Percentiles rank a stretch among this genome's conserved stretches.
These are phyloP conservation scores for Ashinkailepas kermadecensis DNA, from an alignment of 2,888 invertebrate species.

Conservation along the genomic window DNA sequence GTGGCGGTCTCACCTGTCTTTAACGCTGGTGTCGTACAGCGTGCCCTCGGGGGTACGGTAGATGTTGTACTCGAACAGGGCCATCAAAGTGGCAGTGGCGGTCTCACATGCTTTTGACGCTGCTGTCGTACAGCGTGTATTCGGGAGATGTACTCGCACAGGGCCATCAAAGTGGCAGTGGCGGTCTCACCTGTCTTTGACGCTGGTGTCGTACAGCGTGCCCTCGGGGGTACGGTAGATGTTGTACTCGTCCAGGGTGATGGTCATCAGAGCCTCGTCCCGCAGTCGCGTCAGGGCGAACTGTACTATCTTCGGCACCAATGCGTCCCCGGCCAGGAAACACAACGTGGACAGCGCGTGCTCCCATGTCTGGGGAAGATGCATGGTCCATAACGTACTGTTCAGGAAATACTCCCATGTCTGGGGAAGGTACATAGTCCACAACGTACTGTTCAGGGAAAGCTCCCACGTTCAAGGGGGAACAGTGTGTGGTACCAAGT, in stretches of 20 bases:
- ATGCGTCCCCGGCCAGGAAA: constrained; percentile 27
- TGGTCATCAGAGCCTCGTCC: constrained; percentile 57
- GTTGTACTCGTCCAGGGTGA: constrained; percentile 71
- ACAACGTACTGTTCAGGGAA: too few species aligned
- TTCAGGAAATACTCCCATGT: too few species aligned
- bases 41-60: constrained; percentile 80
- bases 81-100: constrained; percentile 44
- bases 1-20: constrained; percentile 50
- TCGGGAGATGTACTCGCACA: too few species aligned
- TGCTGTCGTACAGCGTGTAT: too few species aligned
- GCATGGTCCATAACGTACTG: too few species aligned
- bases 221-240: constrained; percentile 78
- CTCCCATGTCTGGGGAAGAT: background rate
- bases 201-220: constrained; percentile 81
- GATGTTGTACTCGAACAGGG: constrained; percentile 70
- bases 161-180: too few species aligned
- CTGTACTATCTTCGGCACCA: constrained; percentile 28
- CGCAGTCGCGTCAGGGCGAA: constrained; percentile 44
- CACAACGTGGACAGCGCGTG: constrained; percentile 30
- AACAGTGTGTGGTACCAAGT: too few species aligned
- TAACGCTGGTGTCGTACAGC: constrained; percentile 77
- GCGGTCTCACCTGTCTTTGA: constrained; percentile 53
- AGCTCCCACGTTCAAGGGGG: too few species aligned
- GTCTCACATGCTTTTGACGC: too few species aligned
- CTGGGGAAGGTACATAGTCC: too few species aligned